Evolutionary conservation across 2,888 invertebrate species (phyloP).

Genomic region (Pseudolycoriella hygida): DNA sequence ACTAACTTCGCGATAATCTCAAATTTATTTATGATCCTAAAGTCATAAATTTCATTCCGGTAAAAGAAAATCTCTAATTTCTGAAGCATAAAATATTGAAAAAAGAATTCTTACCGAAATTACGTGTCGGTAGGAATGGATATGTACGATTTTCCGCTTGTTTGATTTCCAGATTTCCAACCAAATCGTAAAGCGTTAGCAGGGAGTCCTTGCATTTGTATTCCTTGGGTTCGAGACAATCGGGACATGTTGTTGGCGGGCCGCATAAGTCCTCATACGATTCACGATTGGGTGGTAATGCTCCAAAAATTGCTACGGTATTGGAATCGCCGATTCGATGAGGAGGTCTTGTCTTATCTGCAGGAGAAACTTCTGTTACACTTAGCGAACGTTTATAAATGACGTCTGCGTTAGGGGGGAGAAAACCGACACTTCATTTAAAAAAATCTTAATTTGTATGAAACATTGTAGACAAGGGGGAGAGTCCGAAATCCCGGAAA

Average conservation of each 20-base stretch:
- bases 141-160: slow-evolving; percentile 32
- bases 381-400: too few species aligned
- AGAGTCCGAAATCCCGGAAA: too few species aligned
- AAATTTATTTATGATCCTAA: too few species aligned
- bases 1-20: too few species aligned
- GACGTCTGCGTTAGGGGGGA: too few species aligned
- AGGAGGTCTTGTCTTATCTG: not conserved
- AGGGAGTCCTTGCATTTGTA: slow-evolving; percentile 37
- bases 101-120: not conserved
- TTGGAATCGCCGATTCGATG: not conserved
- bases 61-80: too few species aligned
- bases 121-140: not conserved
- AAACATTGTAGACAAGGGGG: too few species aligned
- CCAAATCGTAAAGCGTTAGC: slow-evolving; percentile 38
- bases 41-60: too few species aligned
- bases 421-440: too few species aligned
- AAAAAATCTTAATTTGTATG: too few species aligned
- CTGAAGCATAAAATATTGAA: too few species aligned
- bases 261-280: slow-evolving; percentile 42
- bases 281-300: slow-evolving; percentile 39
- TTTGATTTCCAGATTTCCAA: slow-evolving; percentile 32
- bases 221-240: slow-evolving; percentile 16
- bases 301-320: slow-evolving; percentile 32
- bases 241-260: slow-evolving; percentile 28
- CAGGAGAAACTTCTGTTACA: too few species aligned